A percentile compares a stretch with the other conserved stretches of the same genome.
These are phyloP conservation scores for Peromyscus aztecus DNA, from an alignment of 2,797 vertebrate species.

Conservation along the genomic window DNA sequence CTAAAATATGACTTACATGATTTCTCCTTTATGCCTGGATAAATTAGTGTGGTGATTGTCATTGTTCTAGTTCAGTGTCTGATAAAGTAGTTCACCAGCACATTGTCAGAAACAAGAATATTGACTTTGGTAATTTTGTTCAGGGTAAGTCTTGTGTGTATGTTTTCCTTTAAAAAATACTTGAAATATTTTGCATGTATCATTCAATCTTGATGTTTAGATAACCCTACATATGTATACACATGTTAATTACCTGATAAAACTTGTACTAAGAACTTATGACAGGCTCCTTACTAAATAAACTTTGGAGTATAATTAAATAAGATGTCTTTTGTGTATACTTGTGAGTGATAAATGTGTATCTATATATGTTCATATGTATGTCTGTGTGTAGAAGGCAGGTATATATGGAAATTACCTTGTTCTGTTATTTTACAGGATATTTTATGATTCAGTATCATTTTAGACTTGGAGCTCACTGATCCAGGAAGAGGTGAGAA, in stretches of 20 bases:
- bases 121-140: conserved; percentile 30
- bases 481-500: background rate
- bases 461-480: background rate
- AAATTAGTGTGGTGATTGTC: conserved; percentile 34
- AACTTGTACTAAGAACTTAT: background rate
- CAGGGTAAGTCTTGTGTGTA: no score
- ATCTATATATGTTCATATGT: background rate
- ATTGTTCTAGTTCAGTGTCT: background rate
- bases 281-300: background rate
- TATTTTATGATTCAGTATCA: background rate
- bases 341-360: background rate
- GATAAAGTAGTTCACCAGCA: conserved; percentile 36
- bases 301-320: background rate
- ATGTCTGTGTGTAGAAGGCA: background rate
- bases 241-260: background rate
- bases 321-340: background rate
- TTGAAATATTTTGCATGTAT: background rate
- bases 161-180: no score
- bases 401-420: background rate
- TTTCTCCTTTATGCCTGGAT: conserved; percentile 36
- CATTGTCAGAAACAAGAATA: conserved; percentile 15
- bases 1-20: conserved; percentile 27
- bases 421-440: background rate
- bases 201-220: background rate
- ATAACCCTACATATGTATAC: background rate